These are phyloP conservation scores for Zapornia atra DNA, from an alignment of 2,113 vertebrate species.

Conservation along the genomic window DNA sequence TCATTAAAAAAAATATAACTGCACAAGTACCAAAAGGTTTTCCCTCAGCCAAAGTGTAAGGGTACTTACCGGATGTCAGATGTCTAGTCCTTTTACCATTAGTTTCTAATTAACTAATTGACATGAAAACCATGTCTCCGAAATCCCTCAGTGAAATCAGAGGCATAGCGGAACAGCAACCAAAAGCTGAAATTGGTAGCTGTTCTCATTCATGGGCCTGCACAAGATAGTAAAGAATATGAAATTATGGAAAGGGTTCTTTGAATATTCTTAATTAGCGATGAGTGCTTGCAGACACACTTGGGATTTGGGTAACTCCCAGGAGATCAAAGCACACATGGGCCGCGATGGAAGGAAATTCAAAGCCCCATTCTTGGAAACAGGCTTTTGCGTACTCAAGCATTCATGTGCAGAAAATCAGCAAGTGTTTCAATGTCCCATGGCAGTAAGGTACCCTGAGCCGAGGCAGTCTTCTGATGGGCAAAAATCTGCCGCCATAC, in stretches of 20 bases:
- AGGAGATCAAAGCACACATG: background rate
- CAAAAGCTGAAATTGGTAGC: background rate
- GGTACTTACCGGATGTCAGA: background rate
- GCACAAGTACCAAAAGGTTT: background rate
- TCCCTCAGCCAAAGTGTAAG: background rate
- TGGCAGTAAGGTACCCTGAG: background rate
- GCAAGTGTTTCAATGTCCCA: background rate
- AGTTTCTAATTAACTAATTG: background rate
- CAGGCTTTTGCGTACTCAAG: background rate
- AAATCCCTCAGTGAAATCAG: background rate
- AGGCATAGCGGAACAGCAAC: background rate
- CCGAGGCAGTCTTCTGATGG: rapidly evolving
- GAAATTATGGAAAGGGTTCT: background rate
- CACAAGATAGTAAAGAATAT: background rate
- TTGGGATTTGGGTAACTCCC: background rate
- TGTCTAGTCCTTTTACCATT: background rate
- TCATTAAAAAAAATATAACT: background rate
- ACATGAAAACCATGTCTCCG: background rate
- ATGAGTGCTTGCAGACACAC: background rate
- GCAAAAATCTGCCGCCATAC: background rate
- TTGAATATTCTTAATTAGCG: background rate
- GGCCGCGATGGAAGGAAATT: background rate
- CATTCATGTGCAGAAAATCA: background rate
- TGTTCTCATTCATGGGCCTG: background rate
- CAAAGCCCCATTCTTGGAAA: background rate